A percentile compares a stretch with the other conserved stretches of the same genome.
Evolutionary conservation across 2,888 invertebrate genomes (phyloP).

Genomic region (Pherbina coryleti): DNA sequence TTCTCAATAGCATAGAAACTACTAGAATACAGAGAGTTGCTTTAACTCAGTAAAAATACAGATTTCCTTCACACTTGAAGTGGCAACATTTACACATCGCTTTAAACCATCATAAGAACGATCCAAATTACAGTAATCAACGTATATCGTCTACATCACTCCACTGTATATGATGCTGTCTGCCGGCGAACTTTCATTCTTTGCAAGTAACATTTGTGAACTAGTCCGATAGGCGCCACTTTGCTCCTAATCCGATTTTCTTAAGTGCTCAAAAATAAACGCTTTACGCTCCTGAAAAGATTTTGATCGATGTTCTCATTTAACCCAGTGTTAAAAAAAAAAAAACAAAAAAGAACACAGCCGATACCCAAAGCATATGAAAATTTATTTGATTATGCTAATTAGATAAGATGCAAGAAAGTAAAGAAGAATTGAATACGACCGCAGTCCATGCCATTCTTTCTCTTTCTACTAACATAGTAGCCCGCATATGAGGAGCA

Average conservation of each 20-base stretch:
- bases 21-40: too few species aligned
- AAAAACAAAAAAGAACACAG: not conserved
- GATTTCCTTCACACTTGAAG: not conserved
- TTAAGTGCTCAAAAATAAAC: conserved; percentile 20
- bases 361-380: not conserved
- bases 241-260: not conserved
- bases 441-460: not conserved
- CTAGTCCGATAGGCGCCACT: not conserved
- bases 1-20: too few species aligned
- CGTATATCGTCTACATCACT: not conserved
- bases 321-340: not conserved
- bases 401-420: conserved; percentile 11
- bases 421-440: not conserved
- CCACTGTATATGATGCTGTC: too few species aligned
- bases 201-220: too few species aligned
- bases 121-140: not conserved
- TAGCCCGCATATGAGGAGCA: not conserved
- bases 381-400: conserved; percentile 35
- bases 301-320: conserved; percentile 13
- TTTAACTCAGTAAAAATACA: too few species aligned
- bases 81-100: not conserved
- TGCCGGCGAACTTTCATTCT: too few species aligned
- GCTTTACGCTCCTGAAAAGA: not conserved
- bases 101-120: not conserved
- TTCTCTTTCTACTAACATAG: not conserved